Evolutionary conservation across 2,113 vertebrate genomes (phyloP).

Genomic region (Podocnemis expansa): DNA sequence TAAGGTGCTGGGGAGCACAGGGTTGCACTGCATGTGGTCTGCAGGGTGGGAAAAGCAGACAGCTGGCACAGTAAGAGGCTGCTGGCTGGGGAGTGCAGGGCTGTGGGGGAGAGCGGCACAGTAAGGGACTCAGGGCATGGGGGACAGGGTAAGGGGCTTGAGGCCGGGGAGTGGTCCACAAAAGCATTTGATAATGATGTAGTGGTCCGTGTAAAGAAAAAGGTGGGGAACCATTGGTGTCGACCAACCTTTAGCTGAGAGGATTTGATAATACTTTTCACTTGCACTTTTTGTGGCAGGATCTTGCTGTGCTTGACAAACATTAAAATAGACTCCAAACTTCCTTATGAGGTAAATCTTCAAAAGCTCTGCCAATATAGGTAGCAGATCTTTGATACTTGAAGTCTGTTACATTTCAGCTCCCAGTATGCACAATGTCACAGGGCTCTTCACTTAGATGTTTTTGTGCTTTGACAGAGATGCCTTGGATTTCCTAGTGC

Average conservation of each 20-base stretch:
- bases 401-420: not conserved
- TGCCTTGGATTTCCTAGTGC: not conserved
- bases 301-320: not conserved
- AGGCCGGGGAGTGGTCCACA: too few species aligned
- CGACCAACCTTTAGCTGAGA: not conserved
- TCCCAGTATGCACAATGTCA: not conserved
- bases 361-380: not conserved
- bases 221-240: too few species aligned
- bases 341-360: not conserved
- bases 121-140: too few species aligned
- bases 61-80: too few species aligned
- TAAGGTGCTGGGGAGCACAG: too few species aligned
- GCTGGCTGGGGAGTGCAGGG: too few species aligned
- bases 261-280: not conserved
- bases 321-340: not conserved
- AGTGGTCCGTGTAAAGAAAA: too few species aligned
- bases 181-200: too few species aligned
- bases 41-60: too few species aligned
- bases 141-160: too few species aligned
- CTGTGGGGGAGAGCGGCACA: too few species aligned
- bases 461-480: not conserved
- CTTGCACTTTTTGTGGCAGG: fast-evolving
- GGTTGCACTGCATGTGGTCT: too few species aligned
- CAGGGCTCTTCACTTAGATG: not conserved
- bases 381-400: not conserved